Evolutionary conservation across 2,888 invertebrate genomes (phyloP).

Genomic region (Celastrina argiolus): DNA sequence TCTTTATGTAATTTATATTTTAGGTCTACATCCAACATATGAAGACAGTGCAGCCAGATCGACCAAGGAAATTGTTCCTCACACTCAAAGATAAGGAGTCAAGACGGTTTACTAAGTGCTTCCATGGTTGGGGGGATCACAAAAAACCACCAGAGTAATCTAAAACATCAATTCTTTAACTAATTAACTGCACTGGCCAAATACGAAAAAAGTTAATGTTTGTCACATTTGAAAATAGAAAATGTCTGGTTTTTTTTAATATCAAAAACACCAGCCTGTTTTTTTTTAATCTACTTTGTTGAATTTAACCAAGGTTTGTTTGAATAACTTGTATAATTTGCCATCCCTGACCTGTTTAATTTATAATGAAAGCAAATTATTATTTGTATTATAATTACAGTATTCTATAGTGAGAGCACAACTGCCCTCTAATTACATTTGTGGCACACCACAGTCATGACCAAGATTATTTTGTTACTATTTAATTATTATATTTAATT

Average conservation of each 20-base stretch:
- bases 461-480: background rate
- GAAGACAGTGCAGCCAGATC: constrained; percentile 95
- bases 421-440: background rate
- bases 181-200: no score
- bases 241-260: no score
- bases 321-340: background rate
- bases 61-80: constrained; percentile 92
- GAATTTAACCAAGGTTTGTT: background rate
- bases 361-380: background rate
- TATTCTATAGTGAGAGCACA: background rate
- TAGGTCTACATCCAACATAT: constrained; percentile 99
- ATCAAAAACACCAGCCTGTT: background rate
- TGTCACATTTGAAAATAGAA: background rate
- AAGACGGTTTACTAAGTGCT: constrained; percentile 96
- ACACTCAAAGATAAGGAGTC: constrained; percentile 98
- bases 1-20: constrained; percentile 2
- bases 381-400: background rate
- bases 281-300: background rate
- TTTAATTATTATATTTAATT: no score
- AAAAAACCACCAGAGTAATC: constrained; percentile 88
- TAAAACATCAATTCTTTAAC: constrained; percentile 37
- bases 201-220: background rate
- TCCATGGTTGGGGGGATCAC: constrained; percentile 98
- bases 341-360: background rate
- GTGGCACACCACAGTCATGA: background rate